Evolutionary conservation across 2,888 invertebrate genomes (phyloP), one percentile per base, ranked within the genome.

Genomic region (Drosophila percnosoma): DNA sequence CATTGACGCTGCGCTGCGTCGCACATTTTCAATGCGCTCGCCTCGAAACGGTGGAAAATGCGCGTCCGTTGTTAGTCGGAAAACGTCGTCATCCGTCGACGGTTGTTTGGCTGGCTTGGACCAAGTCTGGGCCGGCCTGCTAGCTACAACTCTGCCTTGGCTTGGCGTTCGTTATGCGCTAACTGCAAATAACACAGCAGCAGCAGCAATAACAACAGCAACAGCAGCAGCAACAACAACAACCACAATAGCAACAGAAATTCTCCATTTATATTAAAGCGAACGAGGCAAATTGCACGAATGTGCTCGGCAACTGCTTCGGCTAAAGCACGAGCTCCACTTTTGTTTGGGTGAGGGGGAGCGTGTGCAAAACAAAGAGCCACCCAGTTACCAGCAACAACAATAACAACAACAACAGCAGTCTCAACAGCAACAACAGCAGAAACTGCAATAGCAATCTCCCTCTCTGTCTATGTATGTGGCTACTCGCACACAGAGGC

Each of bases 31-130:
- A 90, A 87, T 90, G 84, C 84, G 87, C 84, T 90, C 89, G 89
- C 90, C 80, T 82, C 83, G 90, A 87, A 86, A 88, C 73, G 88
- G 85, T 88, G 90, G 87, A 88, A 88, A 88, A 90, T 85, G 83
- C 85, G 83, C 90, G 90, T 89, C 79, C 83, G 90, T 87, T 89
- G 88, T 88, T 89, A 88, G 88, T 88, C 91, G 89, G 87, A 90
- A 91, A 89, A 91, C 83, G 91, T 91, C 88, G 91, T 90, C 89
- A 85, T 90, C 90, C 85, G 88, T 88, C 84, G 89, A 90, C 84
- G 90, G 88, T 90, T 83, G 89, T 88, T 85, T 85, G 77, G 81
- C 78, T 83, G 73, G 75, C 75, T 80, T 80, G 83, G 80, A 78
- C 81, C 75, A 63, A 70, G 75, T 64, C 71, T 78, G 73, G 73